These are phyloP conservation scores for Tragelaphus scriptus DNA, from an alignment of 2,113 vertebrate species.

Conservation along the genomic window DNA sequence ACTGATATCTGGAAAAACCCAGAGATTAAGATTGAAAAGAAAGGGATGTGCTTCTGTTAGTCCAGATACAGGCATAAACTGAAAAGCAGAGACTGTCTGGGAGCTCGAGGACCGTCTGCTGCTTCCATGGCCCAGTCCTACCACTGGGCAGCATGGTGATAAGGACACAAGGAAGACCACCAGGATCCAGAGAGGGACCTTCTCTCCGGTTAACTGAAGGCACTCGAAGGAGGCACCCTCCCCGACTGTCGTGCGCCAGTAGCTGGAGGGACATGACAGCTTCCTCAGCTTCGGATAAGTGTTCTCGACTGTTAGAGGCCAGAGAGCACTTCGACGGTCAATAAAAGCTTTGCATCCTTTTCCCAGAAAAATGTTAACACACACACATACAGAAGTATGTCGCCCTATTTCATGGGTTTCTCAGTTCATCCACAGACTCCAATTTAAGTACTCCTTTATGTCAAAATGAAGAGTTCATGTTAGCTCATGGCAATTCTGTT, in stretches of 20 bases:
- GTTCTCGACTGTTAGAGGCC: background rate
- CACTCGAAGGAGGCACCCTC: background rate
- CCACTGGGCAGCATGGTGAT: too few relatives aligned
- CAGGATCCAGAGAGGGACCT: background rate
- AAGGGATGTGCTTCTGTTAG: background rate
- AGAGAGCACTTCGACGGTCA: background rate
- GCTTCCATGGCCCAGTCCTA: background rate
- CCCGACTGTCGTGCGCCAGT: rapidly evolving
- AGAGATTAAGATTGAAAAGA: background rate
- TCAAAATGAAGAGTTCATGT: background rate
- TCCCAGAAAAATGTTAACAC: background rate
- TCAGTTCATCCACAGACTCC: background rate
- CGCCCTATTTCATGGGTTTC: background rate
- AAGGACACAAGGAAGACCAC: background rate
- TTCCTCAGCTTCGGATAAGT: background rate
- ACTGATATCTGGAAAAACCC: too few relatives aligned
- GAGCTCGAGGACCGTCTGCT: background rate
- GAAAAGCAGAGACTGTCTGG: background rate
- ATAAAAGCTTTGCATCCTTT: background rate
- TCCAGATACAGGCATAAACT: background rate
- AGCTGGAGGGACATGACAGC: rapidly evolving
- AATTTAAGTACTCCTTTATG: background rate
- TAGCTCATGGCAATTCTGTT: background rate
- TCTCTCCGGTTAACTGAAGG: background rate
- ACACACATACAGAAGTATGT: background rate